These are phyloP conservation scores for Epinephelus coioides DNA, from an alignment of 2,797 vertebrate genomes.

Conservation along the genomic window DNA sequence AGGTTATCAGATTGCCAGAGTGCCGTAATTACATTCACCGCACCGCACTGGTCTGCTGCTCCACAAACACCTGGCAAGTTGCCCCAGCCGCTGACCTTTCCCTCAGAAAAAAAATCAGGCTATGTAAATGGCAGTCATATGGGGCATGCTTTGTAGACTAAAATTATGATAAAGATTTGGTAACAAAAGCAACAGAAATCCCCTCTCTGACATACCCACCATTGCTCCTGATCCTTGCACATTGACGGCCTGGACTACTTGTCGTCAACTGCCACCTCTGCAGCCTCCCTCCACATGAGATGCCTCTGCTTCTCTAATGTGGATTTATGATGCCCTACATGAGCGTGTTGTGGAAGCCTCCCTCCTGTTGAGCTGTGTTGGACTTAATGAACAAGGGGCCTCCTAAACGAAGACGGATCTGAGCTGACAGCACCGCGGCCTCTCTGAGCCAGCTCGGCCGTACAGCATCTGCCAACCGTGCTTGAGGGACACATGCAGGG, in stretches of 20 bases:
- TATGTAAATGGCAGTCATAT: conserved; percentile 54
- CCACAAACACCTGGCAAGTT: conserved; percentile 78
- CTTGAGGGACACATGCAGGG: conserved; percentile 47
- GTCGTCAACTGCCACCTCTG: conserved; percentile 16
- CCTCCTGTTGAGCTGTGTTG: conserved; percentile 73
- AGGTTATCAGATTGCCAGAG: conserved; percentile 81
- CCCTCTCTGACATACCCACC: neutral
- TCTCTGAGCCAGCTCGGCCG: conserved; percentile 48
- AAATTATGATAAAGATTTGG: conserved; percentile 30
- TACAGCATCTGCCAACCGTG: conserved; percentile 62
- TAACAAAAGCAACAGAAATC: conserved; percentile 19
- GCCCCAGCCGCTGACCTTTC: conserved; percentile 77
- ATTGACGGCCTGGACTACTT: conserved; percentile 25
- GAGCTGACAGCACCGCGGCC: conserved; percentile 72
- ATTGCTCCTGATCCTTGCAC: neutral
- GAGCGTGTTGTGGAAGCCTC: conserved; percentile 58
- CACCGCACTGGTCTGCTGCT: conserved; percentile 68
- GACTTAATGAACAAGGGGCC: conserved; percentile 77
- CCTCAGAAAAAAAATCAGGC: conserved; percentile 23
- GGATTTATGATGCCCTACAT: conserved; percentile 79
- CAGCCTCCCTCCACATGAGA: conserved; percentile 44
- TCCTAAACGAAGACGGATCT: conserved; percentile 82
- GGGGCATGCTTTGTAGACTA: conserved; percentile 10
- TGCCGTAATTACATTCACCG: conserved; percentile 81
- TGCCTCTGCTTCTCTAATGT: conserved; percentile 76